These are phyloP conservation scores for Hassar affinis DNA, from an alignment of 2,113 vertebrate genomes.

Conservation along the genomic window DNA sequence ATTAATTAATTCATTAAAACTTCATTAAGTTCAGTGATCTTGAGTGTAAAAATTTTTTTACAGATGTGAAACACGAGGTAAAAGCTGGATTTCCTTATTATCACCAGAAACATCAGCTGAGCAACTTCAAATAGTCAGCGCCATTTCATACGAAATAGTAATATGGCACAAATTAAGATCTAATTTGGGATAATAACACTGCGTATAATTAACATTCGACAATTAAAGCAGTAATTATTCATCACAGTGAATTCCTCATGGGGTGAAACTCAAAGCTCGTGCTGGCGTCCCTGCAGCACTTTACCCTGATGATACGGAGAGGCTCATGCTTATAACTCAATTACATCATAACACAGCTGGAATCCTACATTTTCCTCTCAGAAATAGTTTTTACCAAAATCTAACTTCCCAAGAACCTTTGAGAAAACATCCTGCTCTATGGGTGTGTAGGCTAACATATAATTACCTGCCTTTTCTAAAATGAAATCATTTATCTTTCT, in stretches of 20 bases:
- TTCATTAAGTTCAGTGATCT: neutral
- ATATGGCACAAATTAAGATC: constrained; percentile 39
- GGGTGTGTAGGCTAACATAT: neutral
- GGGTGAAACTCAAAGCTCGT: too few relatives aligned
- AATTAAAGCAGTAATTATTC: constrained; percentile 56
- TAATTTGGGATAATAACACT: constrained; percentile 55
- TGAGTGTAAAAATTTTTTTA: neutral
- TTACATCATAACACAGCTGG: constrained; percentile 26
- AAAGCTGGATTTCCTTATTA: neutral
- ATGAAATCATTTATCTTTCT: constrained; percentile 35
- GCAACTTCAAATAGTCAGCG: neutral
- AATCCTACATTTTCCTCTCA: neutral
- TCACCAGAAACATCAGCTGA: neutral
- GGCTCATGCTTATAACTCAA: constrained; percentile 36
- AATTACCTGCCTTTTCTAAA: constrained; percentile 15
- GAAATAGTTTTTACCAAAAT: neutral
- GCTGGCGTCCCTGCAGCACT: too few relatives aligned
- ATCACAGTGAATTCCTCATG: constrained; percentile 45
- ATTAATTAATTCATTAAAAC: neutral
- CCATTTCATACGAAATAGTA: constrained; percentile 34
- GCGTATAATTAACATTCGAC: constrained; percentile 56
- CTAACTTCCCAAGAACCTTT: neutral
- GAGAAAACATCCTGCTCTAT: neutral
- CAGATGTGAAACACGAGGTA: neutral
- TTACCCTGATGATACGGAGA: constrained; percentile 37